Evolutionary conservation across 64 coral and sea anemone genomes (phyloP), one percentile per base, ranked within the genome.

Genomic region (Stylophora pistillata): DNA sequence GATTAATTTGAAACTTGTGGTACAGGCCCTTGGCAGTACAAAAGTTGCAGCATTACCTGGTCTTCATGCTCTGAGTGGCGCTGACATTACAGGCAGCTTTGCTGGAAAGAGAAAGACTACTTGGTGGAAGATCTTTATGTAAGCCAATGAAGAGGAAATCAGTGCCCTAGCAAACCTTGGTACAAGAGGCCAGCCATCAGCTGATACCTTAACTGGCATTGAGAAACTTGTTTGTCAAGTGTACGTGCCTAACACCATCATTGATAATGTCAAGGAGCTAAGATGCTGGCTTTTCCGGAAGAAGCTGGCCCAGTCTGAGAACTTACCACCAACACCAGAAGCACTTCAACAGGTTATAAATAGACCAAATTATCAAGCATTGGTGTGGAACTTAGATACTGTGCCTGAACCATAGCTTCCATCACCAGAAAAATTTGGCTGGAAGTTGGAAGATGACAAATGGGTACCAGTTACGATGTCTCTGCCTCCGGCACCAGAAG

Each of bases 301-400:
- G 26, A 89, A 89, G 61, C 76, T 79, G 41, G 31, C 74, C 71
- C n/a, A 87, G 83, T 88, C 86, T 33, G 87, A 89, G 87, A 80
- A 68, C 5, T 68, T 90, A 58, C 88, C 88, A 20, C 88, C 77
- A 18, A 90, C 88, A 57, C 34, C 20, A 58, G n/a, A 64, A 16
- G 77, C 77, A 23, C 78, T 90, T 60, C 15, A n/a, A 15, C 73
- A 90, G 79, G 77, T 37, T 58, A 37, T 90, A 2, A 72, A 73
- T 0, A 80, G 88, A 31, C 47, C 65, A 5, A 78, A 90, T 54
- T 90, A 90, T 62, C 78, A 90, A 74, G 77, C 41, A 30, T 52
- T 81, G 65, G 78, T 90, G 47, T 90, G 78, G 87, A 37, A 57
- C 32, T 20, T 55, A 23, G 75, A 64, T 21, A 26, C 34, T 13